phyloP scores from a whole-genome alignment of 2,888 invertebrate species.

The Drosophila eohydei region DNA sequence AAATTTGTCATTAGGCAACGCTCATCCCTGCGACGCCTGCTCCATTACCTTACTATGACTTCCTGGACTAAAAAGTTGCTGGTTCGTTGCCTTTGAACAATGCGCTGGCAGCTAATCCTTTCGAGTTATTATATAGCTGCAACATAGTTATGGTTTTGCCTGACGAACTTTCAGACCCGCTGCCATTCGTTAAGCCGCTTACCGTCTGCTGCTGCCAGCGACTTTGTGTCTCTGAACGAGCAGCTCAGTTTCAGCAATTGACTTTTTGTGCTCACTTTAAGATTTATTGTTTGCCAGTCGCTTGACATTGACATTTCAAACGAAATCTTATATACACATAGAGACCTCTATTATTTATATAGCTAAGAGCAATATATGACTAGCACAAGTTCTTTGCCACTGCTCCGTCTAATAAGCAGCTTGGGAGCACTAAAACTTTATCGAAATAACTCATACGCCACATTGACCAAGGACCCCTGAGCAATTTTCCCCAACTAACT shows the following conservation, averaged over 20 bases:
- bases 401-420: slow-evolving; percentile 35
- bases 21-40: slow-evolving; percentile 30
- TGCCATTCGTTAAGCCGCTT: slow-evolving; percentile 61
- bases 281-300: slow-evolving; percentile 47
- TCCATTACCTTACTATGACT: slow-evolving; percentile 77
- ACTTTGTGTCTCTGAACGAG: slow-evolving; percentile 31
- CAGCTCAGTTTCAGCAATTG: slow-evolving; percentile 64
- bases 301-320: slow-evolving; percentile 60
- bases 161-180: slow-evolving; percentile 41
- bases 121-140: slow-evolving; percentile 64
- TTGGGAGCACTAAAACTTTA: slow-evolving; percentile 35
- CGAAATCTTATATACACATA: slow-evolving; percentile 4
- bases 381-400: slow-evolving; percentile 23
- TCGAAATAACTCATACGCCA: slow-evolving; percentile 28
- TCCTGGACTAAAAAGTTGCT: slow-evolving; percentile 52
- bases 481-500: background rate
- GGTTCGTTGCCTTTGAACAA: slow-evolving; percentile 47
- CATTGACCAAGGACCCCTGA: slow-evolving; percentile 14
- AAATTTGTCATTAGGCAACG: slow-evolving; percentile 63
- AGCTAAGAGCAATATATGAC: slow-evolving; percentile 8
- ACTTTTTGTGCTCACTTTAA: slow-evolving; percentile 53
- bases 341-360: slow-evolving; percentile 32
- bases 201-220: slow-evolving; percentile 29
- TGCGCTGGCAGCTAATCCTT: slow-evolving; percentile 66
- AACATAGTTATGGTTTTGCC: slow-evolving; percentile 71